These are phyloP conservation scores for Pandemis cinnamomeana DNA, from an alignment of 2,888 invertebrate genomes.

Conservation along the genomic window DNA sequence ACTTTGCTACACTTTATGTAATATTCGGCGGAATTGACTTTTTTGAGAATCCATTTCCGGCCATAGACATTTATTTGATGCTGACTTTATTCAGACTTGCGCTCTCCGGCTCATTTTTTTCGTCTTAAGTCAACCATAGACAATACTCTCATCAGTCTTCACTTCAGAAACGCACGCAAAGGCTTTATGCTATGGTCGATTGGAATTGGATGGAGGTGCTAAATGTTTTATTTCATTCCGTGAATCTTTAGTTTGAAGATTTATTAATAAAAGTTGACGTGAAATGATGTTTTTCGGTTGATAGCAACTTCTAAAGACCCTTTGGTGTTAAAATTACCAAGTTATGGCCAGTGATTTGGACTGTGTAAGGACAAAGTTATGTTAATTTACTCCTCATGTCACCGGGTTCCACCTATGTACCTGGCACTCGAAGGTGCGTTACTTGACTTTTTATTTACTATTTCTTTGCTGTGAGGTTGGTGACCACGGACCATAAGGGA, in stretches of 20 bases:
- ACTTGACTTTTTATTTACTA: conserved; percentile 54
- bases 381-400: conserved; percentile 77
- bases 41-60: conserved; percentile 9
- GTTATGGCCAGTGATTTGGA: conserved; percentile 71
- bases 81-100: conserved; percentile 32
- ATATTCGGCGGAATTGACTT: background rate
- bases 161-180: conserved; percentile 45
- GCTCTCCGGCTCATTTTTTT: conserved; percentile 27
- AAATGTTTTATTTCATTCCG: conserved; percentile 57
- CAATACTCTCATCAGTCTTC: conserved; percentile 33
- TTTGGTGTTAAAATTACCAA: conserved; percentile 55
- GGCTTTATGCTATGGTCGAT: conserved; percentile 64
- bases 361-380: conserved; percentile 78
- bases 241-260: conserved; percentile 49
- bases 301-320: conserved; percentile 51
- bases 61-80: conserved; percentile 30
- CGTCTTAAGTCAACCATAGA: conserved; percentile 42
- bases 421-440: conserved; percentile 77
- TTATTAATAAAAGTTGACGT: conserved; percentile 65
- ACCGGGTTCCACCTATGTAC: conserved; percentile 80
- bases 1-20: too few relatives aligned
- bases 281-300: conserved; percentile 57
- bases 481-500: conserved; percentile 22
- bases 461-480: conserved; percentile 31
- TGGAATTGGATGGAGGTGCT: conserved; percentile 60